Evolutionary conservation across 2,888 invertebrate species (phyloP), one percentile per base, ranked within the genome.

Genomic region (Philonicus albiceps): DNA sequence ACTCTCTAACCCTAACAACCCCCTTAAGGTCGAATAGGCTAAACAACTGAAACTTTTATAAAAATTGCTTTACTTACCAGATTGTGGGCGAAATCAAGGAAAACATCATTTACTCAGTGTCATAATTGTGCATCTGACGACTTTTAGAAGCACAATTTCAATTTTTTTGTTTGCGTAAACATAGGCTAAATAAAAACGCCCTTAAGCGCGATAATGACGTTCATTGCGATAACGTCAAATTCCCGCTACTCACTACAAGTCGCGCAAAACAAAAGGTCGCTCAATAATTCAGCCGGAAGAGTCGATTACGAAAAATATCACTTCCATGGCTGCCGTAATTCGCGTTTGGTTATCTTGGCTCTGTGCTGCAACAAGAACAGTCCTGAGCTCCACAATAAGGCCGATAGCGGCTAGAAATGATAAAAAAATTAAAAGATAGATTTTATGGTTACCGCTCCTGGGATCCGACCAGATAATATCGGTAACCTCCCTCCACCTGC

Each of bases 271-370:
- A 19, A 27, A n/a, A 64, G 64, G 64, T 64, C 64, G 64, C 37
- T 27, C 64, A 64, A 64, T 37, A 76, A 76, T 22, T 34, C 40
- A 76, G 40, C 37, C 76, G 76, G 76, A 76, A 74, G 34, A 43
- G 37, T 76, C 76, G 76, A 76, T 76, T 76, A 37, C 76, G 64
- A 76, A 40, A 74, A 76, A 22, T 37, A 40, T 76, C 76, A 37
- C 76, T 76, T 40, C 40, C 76, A 74, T 31, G 74, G 74, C 74
- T 74, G 74, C 31, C 31, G 31, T 34, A 74, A 74, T 74, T 74
- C 31, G 31, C 31, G 34, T n/a, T 74, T 74, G 19, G 19, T 74
- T 74, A 74, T 74, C 31, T 31, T n/a, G 34, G 74, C 74, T 74
- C 31, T 74, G 34, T 74, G 11, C 30, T 31, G 30, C 55, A 7